These are phyloP conservation scores for Chaetura pelagica DNA, from an alignment of 2,113 vertebrate genomes.

Conservation along the genomic window DNA sequence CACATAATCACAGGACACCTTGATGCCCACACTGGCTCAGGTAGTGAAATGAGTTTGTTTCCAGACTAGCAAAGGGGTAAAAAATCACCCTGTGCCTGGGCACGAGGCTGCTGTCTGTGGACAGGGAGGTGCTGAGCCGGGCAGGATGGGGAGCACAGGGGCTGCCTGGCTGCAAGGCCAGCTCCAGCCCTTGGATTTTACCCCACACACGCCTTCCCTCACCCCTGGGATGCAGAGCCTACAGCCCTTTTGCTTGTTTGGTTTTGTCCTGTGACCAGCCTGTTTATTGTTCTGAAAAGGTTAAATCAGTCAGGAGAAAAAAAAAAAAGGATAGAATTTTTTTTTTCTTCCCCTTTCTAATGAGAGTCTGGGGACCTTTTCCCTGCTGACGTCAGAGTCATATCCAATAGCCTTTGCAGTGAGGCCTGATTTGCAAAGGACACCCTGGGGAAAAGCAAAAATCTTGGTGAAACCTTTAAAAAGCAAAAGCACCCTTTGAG, in stretches of 20 bases:
- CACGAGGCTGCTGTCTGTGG: neutral
- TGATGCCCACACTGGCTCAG: neutral
- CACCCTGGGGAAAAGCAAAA: constrained; percentile 59
- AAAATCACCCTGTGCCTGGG: fast-evolving
- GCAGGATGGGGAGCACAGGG: neutral
- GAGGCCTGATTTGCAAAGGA: constrained; percentile 65
- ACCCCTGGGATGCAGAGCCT: neutral
- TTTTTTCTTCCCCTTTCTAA: constrained; percentile 36
- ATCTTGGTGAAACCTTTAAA: constrained; percentile 47
- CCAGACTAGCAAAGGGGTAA: neutral
- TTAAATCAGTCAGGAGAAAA: constrained; percentile 23
- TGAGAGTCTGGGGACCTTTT: constrained; percentile 63
- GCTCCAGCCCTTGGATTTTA: neutral
- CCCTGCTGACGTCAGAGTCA: constrained; percentile 46
- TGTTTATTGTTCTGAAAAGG: constrained; percentile 57
- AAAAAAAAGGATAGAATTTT: neutral
- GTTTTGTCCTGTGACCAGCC: neutral
- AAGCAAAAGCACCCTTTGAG: constrained; percentile 26
- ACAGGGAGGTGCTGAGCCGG: neutral
- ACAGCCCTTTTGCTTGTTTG: neutral
- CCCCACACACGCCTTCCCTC: fast-evolving
- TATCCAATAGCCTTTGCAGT: constrained; percentile 57
- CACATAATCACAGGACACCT: neutral
- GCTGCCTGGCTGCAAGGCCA: neutral
- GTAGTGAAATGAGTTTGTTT: neutral